Percentiles rank a stretch among this genome's conserved stretches.
Conservation (phyloP, 2,113 vertebrate species). For the Oophaga pumilio region DNA sequence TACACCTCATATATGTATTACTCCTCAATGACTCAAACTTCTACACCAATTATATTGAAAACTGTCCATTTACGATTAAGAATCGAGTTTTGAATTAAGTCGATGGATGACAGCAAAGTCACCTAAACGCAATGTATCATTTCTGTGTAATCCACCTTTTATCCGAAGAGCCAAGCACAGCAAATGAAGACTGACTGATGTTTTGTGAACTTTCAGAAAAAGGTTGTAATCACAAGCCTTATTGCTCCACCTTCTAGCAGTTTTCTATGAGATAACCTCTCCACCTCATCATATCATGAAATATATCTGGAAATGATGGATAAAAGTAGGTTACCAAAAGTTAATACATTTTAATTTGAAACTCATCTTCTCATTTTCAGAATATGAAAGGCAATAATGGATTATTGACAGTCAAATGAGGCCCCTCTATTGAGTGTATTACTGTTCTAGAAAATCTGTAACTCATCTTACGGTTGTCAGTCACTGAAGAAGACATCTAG, state of each 20-base stretch:
- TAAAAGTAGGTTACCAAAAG: slow-evolving; percentile 38
- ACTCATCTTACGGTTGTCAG: not conserved
- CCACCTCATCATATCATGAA: slow-evolving; percentile 31
- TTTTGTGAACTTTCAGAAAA: slow-evolving; percentile 21
- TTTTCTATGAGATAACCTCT: slow-evolving; percentile 39
- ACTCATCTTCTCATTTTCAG: slow-evolving; percentile 33
- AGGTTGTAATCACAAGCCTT: not conserved
- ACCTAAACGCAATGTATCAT: slow-evolving; percentile 39
- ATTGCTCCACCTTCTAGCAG: slow-evolving; percentile 5
- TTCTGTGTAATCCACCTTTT: slow-evolving; percentile 25
- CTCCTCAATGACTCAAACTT: slow-evolving; percentile 50
- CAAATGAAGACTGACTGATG: slow-evolving; percentile 22
- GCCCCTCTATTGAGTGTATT: slow-evolving; percentile 11
- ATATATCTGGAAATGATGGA: slow-evolving; percentile 38
- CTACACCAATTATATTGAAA: slow-evolving; percentile 50
- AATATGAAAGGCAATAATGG: slow-evolving; percentile 32
- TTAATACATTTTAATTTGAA: slow-evolving; percentile 39
- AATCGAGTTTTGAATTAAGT: slow-evolving; percentile 45
- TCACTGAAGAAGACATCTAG: not conserved
- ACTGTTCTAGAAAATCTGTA: slow-evolving; percentile 1
- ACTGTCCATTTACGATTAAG: slow-evolving; percentile 55
- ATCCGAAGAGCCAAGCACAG: slow-evolving; percentile 21
- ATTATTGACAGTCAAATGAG: slow-evolving; percentile 45
- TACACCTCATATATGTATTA: slow-evolving; percentile 50
- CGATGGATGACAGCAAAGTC: slow-evolving; percentile 21